Base-by-base conservation (phyloP, 2,888 invertebrate species). In the Allolobophora icterica region DNA sequence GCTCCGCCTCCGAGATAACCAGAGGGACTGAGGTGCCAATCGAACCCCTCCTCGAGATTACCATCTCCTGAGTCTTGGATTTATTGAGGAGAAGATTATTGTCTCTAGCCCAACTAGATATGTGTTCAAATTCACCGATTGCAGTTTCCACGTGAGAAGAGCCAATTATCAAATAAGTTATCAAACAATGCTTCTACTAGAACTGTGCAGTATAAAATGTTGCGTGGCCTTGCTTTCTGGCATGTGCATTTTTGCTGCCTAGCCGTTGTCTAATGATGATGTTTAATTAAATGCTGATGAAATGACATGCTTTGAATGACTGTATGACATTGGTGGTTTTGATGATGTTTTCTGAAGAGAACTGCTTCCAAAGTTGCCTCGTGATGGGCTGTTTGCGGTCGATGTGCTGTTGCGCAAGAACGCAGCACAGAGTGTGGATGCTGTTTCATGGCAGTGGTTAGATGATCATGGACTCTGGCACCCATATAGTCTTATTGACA, bases 371-470 rank as follows among this genome's bases (percentile, higher is more conserved):
- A 97, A 98, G 89, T 96, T 99, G 94, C 99, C 99, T 1, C 97
- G 97, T 0, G 98, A 99, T 95, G 99, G 99, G 21, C 97, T 99
- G 94, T 99, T 99, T 96, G 97, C 97, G 90, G 98, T 99, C 92
- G 99, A 99, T 96, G 96, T 97, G 89, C 96, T 98, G 94, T 96
- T 99, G 92, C 92, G 94, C 87, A 94, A 94, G 91, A 94, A 94
- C 19, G 93, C 94, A 19, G 96, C 96, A 42, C 96, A 97, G 17
- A 96, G 97, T 94, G 93, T 93, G 15, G 97, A 98, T 95, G 97
- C 97, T 91, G 97, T 98, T 6, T 97, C 97, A 93, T 99, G 99
- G 99, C 98, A 99, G 95, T 99, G 99, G 99, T 96, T 98, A 91
- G 99, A 99, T 95, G 99, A 99, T 95, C 97, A 98, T 94, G 98